Base-by-base conservation (phyloP, 2,888 invertebrate genomes). In the Euspilapteryx auroguttella region DNA sequence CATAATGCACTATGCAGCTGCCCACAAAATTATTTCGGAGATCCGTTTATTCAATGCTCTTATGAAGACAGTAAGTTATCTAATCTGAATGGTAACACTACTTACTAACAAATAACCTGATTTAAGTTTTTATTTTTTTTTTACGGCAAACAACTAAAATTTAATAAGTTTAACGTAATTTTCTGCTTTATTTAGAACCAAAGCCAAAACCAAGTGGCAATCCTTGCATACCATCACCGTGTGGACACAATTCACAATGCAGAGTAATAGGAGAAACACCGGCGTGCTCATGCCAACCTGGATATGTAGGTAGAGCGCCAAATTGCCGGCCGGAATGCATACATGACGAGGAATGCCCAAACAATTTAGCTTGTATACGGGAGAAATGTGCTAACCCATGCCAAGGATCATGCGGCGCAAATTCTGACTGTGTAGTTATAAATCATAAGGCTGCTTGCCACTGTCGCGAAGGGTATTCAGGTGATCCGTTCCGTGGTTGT, bases 1-100 rank as follows among this genome's bases (percentile, higher is more conserved):
- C 93, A 93, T 53, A 89, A 88, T 55, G 89, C 92, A 22, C 82
- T 89, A 37, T 93, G 93, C 65, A 87, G 86, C 53, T 93, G 93
- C 56, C 80, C 82, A 28, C 68, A 79, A 37, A 86, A 85, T 40
- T 85, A 81, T 53, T 79, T 79, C 21, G 93, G 93, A 30, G 90
- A 93, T 76, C 91, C 93, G 33, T 89, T 91, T 50, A 73, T 85
- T 31, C 80, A 84, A 44, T 91, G 90, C 49, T 49, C 80, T 22
- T 69, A 65, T 37, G 81, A 85, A 78, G 79, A 80, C 61, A 78
- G 87, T 86, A 80, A 85, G 85, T 62, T 29, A 27, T 32, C 34
- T 9, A 24, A 15, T 12, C 20, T 22, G 21, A 12, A 29, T 22
- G 28, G 32, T 28, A 31, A 27, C 21, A 14, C 22, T 31, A 38